Percentiles rank a stretch among this genome's conserved stretches.
Conservation (phyloP, 2,113 vertebrate species). For the Ellobius talpinus region DNA sequence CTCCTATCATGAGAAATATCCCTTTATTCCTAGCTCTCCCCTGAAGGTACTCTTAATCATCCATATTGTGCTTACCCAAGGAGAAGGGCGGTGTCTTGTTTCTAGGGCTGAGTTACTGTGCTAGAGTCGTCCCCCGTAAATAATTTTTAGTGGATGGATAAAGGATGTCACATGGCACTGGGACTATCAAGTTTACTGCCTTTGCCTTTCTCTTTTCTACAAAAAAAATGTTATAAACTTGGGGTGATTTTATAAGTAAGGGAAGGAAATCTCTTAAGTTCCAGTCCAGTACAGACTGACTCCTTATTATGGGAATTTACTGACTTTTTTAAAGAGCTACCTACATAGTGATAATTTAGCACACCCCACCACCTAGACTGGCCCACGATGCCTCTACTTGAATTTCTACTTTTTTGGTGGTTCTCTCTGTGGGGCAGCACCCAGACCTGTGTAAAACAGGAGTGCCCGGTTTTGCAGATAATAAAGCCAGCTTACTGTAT, state of each 20-base stretch:
- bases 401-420: neutral
- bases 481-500: neutral
- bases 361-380: neutral
- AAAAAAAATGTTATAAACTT: constrained; percentile 37
- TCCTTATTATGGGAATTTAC: neutral
- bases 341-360: neutral
- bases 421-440: neutral
- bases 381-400: neutral
- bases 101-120: neutral
- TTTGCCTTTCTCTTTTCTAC: constrained; percentile 1
- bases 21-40: neutral
- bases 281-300: too few species aligned
- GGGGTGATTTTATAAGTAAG: neutral
- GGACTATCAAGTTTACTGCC: neutral
- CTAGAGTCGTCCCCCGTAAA: neutral
- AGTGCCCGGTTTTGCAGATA: neutral
- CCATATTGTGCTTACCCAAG: neutral
- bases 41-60: neutral
- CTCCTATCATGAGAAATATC: neutral
- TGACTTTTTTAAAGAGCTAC: neutral
- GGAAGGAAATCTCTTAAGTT: neutral
- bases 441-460: neutral
- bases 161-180: neutral
- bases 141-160: neutral
- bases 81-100: neutral